These are phyloP conservation scores for Lordiphosa clarofinis DNA, from an alignment of 1,140 invertebrate species.

Conservation along the genomic window DNA sequence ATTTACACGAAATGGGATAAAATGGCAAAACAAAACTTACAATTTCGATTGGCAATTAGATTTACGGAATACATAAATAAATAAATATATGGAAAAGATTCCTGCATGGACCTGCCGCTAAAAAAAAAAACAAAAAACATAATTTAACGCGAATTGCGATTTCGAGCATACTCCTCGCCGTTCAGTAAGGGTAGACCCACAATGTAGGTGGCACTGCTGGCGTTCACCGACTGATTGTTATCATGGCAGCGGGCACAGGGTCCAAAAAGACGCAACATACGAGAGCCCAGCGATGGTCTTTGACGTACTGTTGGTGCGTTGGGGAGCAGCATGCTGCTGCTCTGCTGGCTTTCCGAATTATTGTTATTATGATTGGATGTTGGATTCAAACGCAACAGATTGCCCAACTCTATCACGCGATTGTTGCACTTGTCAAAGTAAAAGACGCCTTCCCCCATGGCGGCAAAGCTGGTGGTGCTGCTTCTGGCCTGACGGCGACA, in stretches of 20 bases:
- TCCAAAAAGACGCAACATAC: conserved; percentile 52
- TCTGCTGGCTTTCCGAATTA: not conserved
- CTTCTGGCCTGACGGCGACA: conserved; percentile 1
- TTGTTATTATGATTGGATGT: not conserved
- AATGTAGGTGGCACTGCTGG: conserved; percentile 25
- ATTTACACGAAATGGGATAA: no score
- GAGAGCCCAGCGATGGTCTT: conserved; percentile 29
- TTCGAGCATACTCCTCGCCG: conserved; percentile 1
- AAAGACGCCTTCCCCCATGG: conserved; percentile 27
- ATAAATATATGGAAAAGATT: no score
- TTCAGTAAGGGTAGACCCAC: conserved; percentile 32
- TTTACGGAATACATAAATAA: no score
- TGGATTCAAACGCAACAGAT: not conserved
- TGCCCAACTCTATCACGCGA: conserved; percentile 30
- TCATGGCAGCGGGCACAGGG: conserved; percentile 54
- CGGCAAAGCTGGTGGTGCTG: not conserved
- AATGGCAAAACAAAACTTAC: no score
- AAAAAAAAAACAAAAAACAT: no score
- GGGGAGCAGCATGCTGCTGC: conserved; percentile 19
- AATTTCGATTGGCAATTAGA: no score
- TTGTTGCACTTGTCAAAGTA: conserved; percentile 43
- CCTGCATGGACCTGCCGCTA: no score
- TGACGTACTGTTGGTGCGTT: not conserved
- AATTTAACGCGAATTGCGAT: not conserved
- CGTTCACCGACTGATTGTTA: conserved; percentile 26